Conservation (phyloP, 2,888 invertebrate species). For the Polyploca ridens region DNA sequence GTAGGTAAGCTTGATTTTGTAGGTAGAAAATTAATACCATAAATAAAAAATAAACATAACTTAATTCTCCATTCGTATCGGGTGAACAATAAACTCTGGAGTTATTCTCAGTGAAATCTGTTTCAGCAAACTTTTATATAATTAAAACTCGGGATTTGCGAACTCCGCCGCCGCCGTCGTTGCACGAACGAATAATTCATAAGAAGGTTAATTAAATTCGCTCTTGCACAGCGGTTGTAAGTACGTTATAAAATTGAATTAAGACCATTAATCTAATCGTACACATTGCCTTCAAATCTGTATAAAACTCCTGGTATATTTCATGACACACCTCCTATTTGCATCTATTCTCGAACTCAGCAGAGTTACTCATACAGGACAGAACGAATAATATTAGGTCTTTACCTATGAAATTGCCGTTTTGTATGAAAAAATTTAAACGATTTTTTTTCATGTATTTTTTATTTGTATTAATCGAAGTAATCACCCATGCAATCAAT, state of each 20-base stretch:
- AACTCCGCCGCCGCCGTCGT: conserved; percentile 49
- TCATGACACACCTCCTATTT: too few species aligned
- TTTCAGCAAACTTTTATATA: conserved; percentile 56
- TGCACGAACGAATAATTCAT: conserved; percentile 63
- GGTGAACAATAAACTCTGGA: conserved; percentile 41
- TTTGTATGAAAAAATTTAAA: too few species aligned
- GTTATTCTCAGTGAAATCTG: conserved; percentile 50
- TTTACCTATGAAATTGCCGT: too few species aligned
- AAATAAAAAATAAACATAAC: conserved; percentile 20
- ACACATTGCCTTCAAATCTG: conserved; percentile 24
- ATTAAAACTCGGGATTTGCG: conserved; percentile 62
- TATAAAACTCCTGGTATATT: neutral
- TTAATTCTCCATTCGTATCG: conserved; percentile 29
- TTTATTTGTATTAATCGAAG: too few species aligned
- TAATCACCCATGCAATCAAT: too few species aligned
- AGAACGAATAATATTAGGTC: too few species aligned
- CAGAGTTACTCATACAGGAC: too few species aligned
- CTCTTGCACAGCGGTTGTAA: conserved; percentile 45
- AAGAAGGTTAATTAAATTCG: conserved; percentile 68
- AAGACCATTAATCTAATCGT: conserved; percentile 45
- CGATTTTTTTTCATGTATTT: too few species aligned
- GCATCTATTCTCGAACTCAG: too few species aligned
- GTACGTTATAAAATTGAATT: conserved; percentile 54
- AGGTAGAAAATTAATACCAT: neutral
- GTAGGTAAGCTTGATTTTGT: too few species aligned